Conservation (phyloP, 1,140 invertebrate species). For the Drosophila melanogaster region DNA sequence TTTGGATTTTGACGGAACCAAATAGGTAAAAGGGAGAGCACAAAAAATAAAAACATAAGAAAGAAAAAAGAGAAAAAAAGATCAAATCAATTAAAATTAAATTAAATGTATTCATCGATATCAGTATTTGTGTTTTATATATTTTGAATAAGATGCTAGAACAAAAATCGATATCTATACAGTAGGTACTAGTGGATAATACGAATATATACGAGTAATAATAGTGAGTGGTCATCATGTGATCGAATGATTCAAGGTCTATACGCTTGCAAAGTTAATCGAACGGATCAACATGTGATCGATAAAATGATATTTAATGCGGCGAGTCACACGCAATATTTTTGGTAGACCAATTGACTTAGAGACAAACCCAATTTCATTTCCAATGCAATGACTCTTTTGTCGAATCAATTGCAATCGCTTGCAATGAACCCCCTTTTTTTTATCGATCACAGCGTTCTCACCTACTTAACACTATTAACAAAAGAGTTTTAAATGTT, state of each 20-base stretch:
- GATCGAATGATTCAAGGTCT: background rate
- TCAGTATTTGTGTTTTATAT: constrained; percentile 26
- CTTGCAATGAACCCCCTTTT: background rate
- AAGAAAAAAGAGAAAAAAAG: constrained; percentile 53
- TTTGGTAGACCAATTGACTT: background rate
- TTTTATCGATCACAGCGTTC: constrained; percentile 33
- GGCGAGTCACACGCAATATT: background rate
- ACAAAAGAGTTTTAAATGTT: constrained; percentile 18
- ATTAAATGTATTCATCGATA: constrained; percentile 24
- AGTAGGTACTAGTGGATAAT: constrained; percentile 27
- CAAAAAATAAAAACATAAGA: constrained; percentile 41
- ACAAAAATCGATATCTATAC: constrained; percentile 37
- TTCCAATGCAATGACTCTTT: constrained; percentile 12
- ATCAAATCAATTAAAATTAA: constrained; percentile 45
- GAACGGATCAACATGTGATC: constrained; percentile 8
- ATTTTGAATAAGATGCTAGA: constrained; percentile 28
- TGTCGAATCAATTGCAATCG: constrained; percentile 3
- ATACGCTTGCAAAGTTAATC: background rate
- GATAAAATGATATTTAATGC: background rate
- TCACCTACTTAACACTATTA: constrained; percentile 23
- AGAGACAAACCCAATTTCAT: background rate
- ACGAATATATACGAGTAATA: constrained; percentile 11
- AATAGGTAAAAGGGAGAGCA: constrained; percentile 32
- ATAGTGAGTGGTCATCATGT: constrained; percentile 11
- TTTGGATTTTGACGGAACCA: constrained; percentile 33